Evolutionary conservation across 1,140 invertebrate species (phyloP).

Genomic region (Asbolus verrucosus): DNA sequence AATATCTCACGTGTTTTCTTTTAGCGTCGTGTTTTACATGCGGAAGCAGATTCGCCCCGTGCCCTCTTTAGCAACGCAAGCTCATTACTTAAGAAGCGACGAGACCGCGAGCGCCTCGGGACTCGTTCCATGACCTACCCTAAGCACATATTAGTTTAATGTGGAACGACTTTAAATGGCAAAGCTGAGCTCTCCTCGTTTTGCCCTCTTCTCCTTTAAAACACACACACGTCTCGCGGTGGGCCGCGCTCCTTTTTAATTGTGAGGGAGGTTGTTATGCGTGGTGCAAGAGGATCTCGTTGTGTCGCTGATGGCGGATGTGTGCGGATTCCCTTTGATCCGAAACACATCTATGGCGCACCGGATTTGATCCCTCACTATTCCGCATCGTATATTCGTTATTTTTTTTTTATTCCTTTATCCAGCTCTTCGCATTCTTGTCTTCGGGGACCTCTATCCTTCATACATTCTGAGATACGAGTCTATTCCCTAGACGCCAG

Average conservation of each 20-base stretch:
- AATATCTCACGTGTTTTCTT: constrained; percentile 22
- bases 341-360: constrained; percentile 59
- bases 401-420: constrained; percentile 59
- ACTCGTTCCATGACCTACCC: constrained; percentile 52
- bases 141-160: constrained; percentile 57
- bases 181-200: constrained; percentile 39
- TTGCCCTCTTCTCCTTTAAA: constrained; percentile 42
- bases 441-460: constrained; percentile 62
- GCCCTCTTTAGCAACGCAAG: constrained; percentile 51
- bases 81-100: constrained; percentile 57
- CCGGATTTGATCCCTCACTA: constrained; percentile 58
- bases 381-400: constrained; percentile 60
- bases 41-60: constrained; percentile 47
- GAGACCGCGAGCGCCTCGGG: constrained; percentile 52
- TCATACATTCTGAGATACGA: constrained; percentile 62
- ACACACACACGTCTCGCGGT: constrained; percentile 6
- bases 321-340: constrained; percentile 60
- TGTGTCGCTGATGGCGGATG: background rate
- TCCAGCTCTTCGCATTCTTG: constrained; percentile 61
- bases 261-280: too few relatives aligned
- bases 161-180: constrained; percentile 50
- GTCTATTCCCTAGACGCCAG: constrained; percentile 58
- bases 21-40: constrained; percentile 44
- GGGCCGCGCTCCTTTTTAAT: constrained; percentile 1
- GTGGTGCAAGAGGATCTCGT: background rate